Evolutionary conservation across 1,140 invertebrate species (phyloP).

Genomic region (Myzus persicae): DNA sequence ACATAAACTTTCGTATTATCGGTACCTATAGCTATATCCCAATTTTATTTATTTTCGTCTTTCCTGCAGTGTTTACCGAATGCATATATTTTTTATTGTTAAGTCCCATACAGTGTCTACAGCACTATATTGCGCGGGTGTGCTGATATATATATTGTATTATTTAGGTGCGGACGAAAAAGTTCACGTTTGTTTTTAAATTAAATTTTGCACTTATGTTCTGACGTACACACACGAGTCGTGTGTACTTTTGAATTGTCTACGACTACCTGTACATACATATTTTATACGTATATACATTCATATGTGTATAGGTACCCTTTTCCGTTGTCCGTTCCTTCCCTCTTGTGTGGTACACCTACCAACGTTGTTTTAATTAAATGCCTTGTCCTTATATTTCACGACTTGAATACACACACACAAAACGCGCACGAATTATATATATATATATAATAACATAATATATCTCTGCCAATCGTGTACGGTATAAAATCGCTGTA

Average conservation of each 20-base stretch:
- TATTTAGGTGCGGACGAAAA: neutral
- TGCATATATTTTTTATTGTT: neutral
- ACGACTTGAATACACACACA: neutral
- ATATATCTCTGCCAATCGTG: neutral
- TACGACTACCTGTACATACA: neutral
- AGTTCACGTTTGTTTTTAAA: constrained; percentile 1
- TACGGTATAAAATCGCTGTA: neutral
- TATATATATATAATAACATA: no score
- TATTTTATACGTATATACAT: neutral
- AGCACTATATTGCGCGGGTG: no score
- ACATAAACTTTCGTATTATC: neutral
- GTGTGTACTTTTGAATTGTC: neutral
- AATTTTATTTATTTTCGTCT: neutral
- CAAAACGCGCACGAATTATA: neutral
- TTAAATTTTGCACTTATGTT: constrained; percentile 3
- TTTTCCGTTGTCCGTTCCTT: neutral
- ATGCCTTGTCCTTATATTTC: neutral
- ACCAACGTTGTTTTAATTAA: constrained; percentile 15
- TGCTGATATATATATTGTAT: neutral
- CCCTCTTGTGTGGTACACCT: neutral
- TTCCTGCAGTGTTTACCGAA: neutral
- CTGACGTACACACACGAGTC: neutral
- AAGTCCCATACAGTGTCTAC: neutral
- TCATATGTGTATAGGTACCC: neutral
- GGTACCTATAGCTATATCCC: neutral